Base-by-base conservation (phyloP, 2,113 vertebrate genomes). In the Lepisosteus oculatus region DNA sequence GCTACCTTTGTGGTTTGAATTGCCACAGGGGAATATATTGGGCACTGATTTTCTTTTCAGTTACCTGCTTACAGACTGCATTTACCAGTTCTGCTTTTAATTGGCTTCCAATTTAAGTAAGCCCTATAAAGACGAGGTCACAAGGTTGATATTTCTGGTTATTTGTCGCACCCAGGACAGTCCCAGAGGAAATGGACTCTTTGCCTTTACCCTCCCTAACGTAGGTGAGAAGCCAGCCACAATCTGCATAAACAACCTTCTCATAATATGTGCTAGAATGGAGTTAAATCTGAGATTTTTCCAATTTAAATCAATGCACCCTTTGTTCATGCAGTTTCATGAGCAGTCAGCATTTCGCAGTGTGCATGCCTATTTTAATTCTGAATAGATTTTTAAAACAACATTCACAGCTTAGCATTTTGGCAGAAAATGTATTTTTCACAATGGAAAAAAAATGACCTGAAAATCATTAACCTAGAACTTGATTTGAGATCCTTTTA, bases 111-210 rank as follows among this genome's bases (percentile, higher is more conserved):
- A 51, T 76, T 69, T 68, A 67, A 8, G 45, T 41, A n/a, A n/a
- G 55, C 47, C 69, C 56, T n/a, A 13, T 67, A n/a, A 1, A 6
- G 43, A 47, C 45, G 13, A 61, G 57, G 8, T 15, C 41, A 63
- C 43, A 55, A 43, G 6, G 11, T 11, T 12, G 9, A 56, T 3
- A 3, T 13, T 55, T 74, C 67, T 72, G 80, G 71, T 51, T 5
- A 51, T 51, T 9, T 51, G 47, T 51, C 47, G 9, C 47, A 51
- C 47, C 47, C 9, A 51, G 47, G 47, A 9, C 47, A 6, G 47
- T 5, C 47, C 47, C 47, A 74, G 72, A 78, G 80, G 78, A 80
- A 82, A 74, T 43, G 13, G 70, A 68, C 68, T 64, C 59, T 76
- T 73, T 45, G 56, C 68, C 51, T 43, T 5, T 13, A n/a, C 13